Percentiles rank a stretch among this genome's conserved stretches.
Conservation (phyloP, 2,113 vertebrate species). For the Ictalurus furcatus region DNA sequence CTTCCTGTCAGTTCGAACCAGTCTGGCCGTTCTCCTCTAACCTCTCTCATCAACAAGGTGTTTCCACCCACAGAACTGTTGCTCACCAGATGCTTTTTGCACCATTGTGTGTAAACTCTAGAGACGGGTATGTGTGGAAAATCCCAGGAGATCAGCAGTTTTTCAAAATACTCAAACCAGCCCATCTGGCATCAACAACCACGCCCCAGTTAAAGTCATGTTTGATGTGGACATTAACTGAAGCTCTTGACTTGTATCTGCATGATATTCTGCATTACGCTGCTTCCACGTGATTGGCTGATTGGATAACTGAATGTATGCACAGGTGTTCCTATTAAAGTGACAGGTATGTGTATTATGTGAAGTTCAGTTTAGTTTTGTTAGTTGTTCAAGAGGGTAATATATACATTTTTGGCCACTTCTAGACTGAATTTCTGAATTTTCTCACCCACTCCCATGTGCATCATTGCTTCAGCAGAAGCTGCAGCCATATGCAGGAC, state of each 20-base stretch:
- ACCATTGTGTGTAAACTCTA: background rate
- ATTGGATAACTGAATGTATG: background rate
- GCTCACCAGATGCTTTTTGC: background rate
- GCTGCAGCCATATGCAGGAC: constrained; percentile 4
- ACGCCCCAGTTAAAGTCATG: background rate
- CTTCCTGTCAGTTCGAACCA: background rate
- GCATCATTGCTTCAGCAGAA: constrained; percentile 14
- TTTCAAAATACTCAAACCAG: background rate
- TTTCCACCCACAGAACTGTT: background rate
- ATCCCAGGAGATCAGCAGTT: background rate
- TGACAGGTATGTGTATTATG: background rate
- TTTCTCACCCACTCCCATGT: background rate
- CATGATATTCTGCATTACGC: background rate
- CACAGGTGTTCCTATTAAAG: background rate
- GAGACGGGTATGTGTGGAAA: background rate
- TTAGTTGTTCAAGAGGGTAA: background rate
- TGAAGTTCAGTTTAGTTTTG: background rate
- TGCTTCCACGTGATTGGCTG: background rate
- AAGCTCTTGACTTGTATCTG: background rate
- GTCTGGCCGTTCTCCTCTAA: background rate
- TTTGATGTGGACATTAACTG: background rate
- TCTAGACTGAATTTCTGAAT: background rate
- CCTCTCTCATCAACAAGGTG: background rate
- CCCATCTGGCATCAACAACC: background rate
- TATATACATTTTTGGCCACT: background rate